A percentile compares a stretch with the other conserved stretches of the same genome.
Conservation (phyloP, 2,888 invertebrate genomes). For the Phragmatobia fuliginosa region DNA sequence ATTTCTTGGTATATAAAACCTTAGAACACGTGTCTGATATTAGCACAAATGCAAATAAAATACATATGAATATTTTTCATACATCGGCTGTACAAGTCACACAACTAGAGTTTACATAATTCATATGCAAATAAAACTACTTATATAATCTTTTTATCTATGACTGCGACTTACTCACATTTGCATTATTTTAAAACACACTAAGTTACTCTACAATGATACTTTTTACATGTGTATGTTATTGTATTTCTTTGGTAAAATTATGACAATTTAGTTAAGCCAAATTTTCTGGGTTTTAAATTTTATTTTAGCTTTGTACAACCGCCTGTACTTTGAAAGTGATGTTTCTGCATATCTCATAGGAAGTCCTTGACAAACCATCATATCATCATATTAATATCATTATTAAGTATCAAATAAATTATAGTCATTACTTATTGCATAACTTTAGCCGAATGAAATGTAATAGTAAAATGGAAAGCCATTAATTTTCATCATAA, state of each 20-base stretch:
- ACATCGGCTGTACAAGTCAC: not conserved
- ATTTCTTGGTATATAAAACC: not conserved
- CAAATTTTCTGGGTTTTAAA: not conserved
- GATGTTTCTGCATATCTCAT: not conserved
- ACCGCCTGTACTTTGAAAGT: not conserved
- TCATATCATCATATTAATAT: not conserved
- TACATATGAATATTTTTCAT: not conserved
- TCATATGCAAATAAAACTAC: constrained; percentile 32
- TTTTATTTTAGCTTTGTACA: not conserved
- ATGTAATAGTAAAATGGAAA: not conserved
- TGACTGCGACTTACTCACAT: constrained; percentile 13
- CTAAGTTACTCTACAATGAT: not conserved
- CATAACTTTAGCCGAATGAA: not conserved
- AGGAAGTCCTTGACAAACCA: not conserved
- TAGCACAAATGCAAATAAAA: not conserved
- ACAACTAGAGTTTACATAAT: constrained; percentile 30
- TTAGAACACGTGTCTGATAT: not conserved
- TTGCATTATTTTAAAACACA: constrained; percentile 18
- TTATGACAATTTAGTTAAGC: not conserved
- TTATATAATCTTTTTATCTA: constrained; percentile 27
- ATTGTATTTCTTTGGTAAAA: not conserved
- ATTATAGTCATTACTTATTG: not conserved
- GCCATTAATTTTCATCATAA: not conserved
- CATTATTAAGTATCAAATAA: not conserved
- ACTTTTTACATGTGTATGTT: not conserved